Base-by-base conservation (phyloP, 2,797 vertebrate genomes). In the Otolemur crassicaudatus region DNA sequence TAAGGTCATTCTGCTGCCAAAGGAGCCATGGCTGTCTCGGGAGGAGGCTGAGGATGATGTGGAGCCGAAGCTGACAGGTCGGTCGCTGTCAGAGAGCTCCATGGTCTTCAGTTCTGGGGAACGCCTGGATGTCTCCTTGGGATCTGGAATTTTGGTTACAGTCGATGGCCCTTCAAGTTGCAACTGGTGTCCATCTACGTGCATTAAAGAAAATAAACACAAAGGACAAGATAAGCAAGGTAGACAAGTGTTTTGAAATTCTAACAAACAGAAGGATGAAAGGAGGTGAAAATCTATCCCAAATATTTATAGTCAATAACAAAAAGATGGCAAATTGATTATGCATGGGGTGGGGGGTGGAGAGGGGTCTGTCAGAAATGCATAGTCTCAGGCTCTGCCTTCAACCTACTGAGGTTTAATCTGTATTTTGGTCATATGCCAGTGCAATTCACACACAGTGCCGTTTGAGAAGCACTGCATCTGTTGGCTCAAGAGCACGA, bases 21-120 rank as follows among this genome's bases (percentile, higher is more conserved):
- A 99, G 31, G 99, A 99, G 95, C 99, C 99, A 96, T 99, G 99
- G 96, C 99, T 99, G 98, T 99, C 99, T 95, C 99, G 98, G 91
- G 99, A 99, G 76, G 99, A 99, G 77, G 99, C 99, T 0, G 99
- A 99, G 37, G 99, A 99, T 0, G 99, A 99, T 7, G 99, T 99
- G 97, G 99, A 99, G 97, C 99, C 99, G 93, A 99, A 99, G 99
- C 99, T 99, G 97, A 99, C 98, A 0, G 99, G 99, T 77, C 99
- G 99, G 92, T 99, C 99, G 23, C 99, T 99, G 98, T 99, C 99
- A 0, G 99, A 99, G 85, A 99, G 98, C 98, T 99, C 99, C 99
- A 99, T 99, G 97, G 98, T 99, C 98, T 95, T 99, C 89, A 98
- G 98, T 19, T 99, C 99, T 98, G 98, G 99, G 98, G 98, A 98